phyloP scores from a whole-genome alignment of 2,797 vertebrate species.

The Micromesistius poutassou region DNA sequence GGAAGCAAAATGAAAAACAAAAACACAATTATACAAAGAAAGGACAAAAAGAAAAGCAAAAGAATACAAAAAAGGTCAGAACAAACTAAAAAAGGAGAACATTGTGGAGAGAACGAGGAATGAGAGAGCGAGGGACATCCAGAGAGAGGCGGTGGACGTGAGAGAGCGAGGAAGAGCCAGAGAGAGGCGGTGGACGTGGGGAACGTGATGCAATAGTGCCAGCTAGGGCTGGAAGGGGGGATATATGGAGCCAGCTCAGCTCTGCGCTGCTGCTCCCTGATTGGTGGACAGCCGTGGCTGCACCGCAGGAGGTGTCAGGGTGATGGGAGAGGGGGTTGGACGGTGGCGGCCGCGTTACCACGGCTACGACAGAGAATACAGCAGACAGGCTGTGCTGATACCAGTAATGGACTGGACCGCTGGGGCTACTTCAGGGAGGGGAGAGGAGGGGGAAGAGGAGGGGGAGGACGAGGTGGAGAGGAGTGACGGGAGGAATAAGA shows the following conservation, averaged over 20 bases:
- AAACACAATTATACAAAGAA: not conserved
- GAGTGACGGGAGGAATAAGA: conserved; percentile 30
- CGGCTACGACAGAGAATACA: conserved; percentile 26
- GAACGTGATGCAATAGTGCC: conserved; percentile 73
- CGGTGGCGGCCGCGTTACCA: conserved; percentile 21
- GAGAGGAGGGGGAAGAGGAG: conserved; percentile 17
- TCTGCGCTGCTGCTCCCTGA: conserved; percentile 47
- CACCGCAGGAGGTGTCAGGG: conserved; percentile 35
- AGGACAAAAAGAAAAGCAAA: not conserved
- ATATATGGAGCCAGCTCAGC: conserved; percentile 47
- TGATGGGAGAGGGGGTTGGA: not conserved
- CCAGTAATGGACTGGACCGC: conserved; percentile 57
- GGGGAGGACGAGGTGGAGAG: conserved; percentile 28
- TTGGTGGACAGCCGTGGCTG: conserved; percentile 45
- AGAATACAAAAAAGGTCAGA: not conserved
- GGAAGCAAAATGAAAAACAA: not conserved
- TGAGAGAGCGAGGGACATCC: conserved; percentile 26
- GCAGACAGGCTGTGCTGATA: conserved; percentile 60
- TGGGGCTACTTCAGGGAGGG: conserved; percentile 48
- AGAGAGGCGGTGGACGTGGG: conserved; percentile 28
- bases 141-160: conserved; percentile 26
- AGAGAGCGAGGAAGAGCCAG: conserved; percentile 27
- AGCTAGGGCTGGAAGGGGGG: conserved; percentile 72
- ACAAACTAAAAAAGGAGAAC: not conserved
- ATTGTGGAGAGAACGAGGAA: not conserved